Percentiles rank a stretch among this genome's conserved stretches.
phyloP scores from a whole-genome alignment of 2,113 vertebrate species.

The Centropus unirufus region DNA sequence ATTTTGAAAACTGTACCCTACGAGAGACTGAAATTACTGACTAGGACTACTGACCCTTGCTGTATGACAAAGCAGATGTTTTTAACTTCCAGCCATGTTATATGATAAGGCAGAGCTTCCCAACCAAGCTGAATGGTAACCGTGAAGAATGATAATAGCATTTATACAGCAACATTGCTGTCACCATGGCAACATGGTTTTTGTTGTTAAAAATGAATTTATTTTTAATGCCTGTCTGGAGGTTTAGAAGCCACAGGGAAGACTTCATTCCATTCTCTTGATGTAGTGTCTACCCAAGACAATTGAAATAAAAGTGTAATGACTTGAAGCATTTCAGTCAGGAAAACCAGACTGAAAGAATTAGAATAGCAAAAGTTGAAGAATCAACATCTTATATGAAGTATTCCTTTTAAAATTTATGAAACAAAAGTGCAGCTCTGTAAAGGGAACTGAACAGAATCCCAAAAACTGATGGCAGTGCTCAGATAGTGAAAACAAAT shows the following conservation, averaged over 20 bases:
- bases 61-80: not conserved
- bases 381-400: not conserved
- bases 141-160: not conserved
- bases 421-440: not conserved
- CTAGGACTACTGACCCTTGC: not conserved
- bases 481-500: not conserved
- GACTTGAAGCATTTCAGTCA: not conserved
- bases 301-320: not conserved
- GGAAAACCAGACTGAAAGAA: not conserved
- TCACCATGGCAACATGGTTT: not conserved
- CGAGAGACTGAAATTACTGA: not conserved
- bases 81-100: not conserved
- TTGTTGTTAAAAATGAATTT: not conserved
- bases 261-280: not conserved
- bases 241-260: not conserved
- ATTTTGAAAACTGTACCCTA: not conserved
- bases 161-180: not conserved
- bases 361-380: not conserved
- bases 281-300: not conserved
- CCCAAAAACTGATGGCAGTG: not conserved
- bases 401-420: not conserved
- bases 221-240: not conserved
- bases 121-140: rapidly evolving
- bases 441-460: not conserved
- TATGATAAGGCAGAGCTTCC: not conserved